Conservation (phyloP, 1,140 invertebrate genomes). For the Varroa destructor region DNA sequence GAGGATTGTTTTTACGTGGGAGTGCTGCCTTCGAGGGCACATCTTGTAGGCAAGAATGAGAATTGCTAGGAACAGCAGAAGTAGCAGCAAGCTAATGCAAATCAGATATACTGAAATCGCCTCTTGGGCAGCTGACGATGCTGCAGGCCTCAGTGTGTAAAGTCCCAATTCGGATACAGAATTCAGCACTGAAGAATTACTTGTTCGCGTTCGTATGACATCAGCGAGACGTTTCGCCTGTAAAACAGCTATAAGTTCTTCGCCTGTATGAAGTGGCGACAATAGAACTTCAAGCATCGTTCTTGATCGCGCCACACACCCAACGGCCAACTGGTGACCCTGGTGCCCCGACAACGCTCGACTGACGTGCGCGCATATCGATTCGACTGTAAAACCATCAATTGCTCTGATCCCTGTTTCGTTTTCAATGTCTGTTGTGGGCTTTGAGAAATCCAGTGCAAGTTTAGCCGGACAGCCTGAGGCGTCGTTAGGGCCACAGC, state of each 20-base stretch:
- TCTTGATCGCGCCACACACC: background rate
- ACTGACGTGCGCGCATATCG: slow-evolving; percentile 8
- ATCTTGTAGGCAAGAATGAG: too few relatives aligned
- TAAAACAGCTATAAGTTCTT: background rate
- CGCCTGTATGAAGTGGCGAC: background rate
- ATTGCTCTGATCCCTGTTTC: background rate
- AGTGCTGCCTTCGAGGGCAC: too few relatives aligned
- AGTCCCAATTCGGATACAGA: background rate
- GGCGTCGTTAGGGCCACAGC: slow-evolving; percentile 3
- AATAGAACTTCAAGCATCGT: background rate
- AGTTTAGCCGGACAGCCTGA: slow-evolving; percentile 9
- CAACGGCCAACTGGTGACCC: background rate
- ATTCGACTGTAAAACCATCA: slow-evolving; percentile 1
- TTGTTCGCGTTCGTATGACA: background rate
- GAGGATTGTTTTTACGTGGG: too few relatives aligned
- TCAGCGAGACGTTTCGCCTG: slow-evolving; percentile 2
- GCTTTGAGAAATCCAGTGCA: slow-evolving; percentile 6
- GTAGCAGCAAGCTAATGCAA: too few relatives aligned
- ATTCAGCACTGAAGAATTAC: slow-evolving; percentile 8
- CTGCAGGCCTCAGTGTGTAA: too few relatives aligned
- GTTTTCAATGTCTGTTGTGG: background rate
- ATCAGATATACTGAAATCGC: too few relatives aligned
- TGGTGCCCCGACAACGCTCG: background rate
- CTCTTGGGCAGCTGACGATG: too few relatives aligned
- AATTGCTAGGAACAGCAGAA: too few relatives aligned